Base-by-base conservation (phyloP, 2,888 invertebrate genomes). In the Orchesella flavescens region DNA sequence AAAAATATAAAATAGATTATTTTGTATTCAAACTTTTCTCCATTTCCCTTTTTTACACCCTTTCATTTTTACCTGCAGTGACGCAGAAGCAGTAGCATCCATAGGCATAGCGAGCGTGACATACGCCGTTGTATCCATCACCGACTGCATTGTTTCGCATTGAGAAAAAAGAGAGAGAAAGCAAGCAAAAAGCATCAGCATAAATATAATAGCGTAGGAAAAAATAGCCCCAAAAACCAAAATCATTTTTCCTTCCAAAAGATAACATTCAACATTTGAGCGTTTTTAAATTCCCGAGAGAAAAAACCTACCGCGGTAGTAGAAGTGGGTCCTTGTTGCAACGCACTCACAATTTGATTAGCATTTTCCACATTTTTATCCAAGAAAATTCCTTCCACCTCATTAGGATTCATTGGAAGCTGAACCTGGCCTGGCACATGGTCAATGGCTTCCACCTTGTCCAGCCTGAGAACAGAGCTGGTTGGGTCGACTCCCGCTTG, bases 291-390 rank as follows among this genome's bases (percentile, higher is more conserved):
- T n/a, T n/a, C n/a, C n/a, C n/a, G n/a, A n/a, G n/a, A n/a, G n/a
- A n/a, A n/a, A n/a, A n/a, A 7, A 23, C 73, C 63, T 74, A 74
- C 74, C 23, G 74, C 23, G 23, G 63, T n/a, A 4, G 59, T 59
- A 0, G 61, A 59, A 12, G 65, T 44, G 1, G 46, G 46, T 1
- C 49, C 57, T 17, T 9, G 17, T 15, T 21, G 43, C 61, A 68
- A 44, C 53, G 76, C 76, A 44, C 76, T 76, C 55, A 76, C 76
- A 13, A 76, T 76, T 49, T 66, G 66, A 68, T 66, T 76, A 19
- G 76, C 66, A 21, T 24, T 76, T 5, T 55, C 55, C 10, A 76
- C 76, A 23, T 17, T 13, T 24, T 76, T 76, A n/a, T 76, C 76
- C 2, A 76, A 44, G n/a, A 76, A 76, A 0, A 76, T 76, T 0